Conservation (phyloP, 2,888 invertebrate genomes). For the Bellardia bayeri region DNA sequence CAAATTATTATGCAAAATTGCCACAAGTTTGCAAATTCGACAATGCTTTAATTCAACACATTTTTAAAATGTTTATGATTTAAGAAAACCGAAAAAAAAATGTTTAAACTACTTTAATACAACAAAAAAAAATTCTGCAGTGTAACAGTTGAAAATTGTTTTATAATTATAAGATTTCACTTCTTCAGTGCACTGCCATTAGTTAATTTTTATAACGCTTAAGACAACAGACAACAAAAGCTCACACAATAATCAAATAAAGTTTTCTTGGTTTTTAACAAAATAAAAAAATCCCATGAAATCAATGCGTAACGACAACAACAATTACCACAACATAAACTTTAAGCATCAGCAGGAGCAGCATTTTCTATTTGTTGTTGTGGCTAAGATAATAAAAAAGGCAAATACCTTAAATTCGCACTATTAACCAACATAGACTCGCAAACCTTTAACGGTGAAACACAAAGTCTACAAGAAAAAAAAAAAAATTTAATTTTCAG, state of each 20-base stretch:
- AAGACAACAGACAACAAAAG: conserved; percentile 12
- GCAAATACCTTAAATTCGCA: conserved; percentile 69
- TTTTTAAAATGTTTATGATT: too few species aligned
- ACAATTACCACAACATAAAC: conserved; percentile 23
- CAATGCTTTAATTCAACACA: too few species aligned
- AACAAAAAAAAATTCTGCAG: too few species aligned
- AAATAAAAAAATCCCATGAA: conserved; percentile 55
- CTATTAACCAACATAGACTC: conserved; percentile 61
- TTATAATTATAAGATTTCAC: neutral
- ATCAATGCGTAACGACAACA: conserved; percentile 63
- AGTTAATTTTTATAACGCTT: conserved; percentile 7
- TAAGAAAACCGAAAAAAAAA: too few species aligned
- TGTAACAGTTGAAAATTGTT: neutral
- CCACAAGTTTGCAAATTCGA: too few species aligned
- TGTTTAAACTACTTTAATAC: too few species aligned
- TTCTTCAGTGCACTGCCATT: neutral
- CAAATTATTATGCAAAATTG: too few species aligned
- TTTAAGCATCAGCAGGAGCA: conserved; percentile 3
- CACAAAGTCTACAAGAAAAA: neutral
- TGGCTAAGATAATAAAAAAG: neutral
- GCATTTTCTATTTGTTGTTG: neutral
- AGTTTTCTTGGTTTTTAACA: conserved; percentile 25
- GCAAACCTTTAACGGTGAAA: conserved; percentile 66
- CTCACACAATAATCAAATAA: conserved; percentile 40
- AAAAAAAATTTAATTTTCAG: conserved; percentile 60